A percentile compares a stretch with the other conserved stretches of the same genome.
Evolutionary conservation across 2,113 vertebrate species (phyloP).

Genomic region (Eptatretus burgeri): DNA sequence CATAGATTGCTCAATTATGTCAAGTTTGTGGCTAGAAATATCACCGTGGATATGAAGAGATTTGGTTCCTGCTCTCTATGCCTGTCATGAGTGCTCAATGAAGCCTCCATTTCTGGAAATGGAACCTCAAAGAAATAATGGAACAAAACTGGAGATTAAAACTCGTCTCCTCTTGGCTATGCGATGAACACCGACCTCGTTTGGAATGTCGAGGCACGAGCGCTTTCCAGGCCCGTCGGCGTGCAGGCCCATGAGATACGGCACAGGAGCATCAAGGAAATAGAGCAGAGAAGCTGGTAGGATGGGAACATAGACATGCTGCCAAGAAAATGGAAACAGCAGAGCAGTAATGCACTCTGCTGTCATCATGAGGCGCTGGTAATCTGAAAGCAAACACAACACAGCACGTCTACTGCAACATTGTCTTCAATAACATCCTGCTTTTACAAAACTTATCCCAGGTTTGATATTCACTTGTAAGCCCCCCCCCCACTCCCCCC

Average conservation of each 20-base stretch:
- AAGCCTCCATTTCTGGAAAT: constrained; percentile 10
- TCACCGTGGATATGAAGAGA: no score
- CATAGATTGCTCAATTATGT: no score
- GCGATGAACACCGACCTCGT: constrained; percentile 35
- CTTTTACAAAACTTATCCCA: no score
- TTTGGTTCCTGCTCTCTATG: no score
- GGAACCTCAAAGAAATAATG: background rate
- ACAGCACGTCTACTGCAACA: no score
- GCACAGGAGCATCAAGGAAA: constrained; percentile 79
- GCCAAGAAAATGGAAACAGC: constrained; percentile 91
- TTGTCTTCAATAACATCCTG: no score
- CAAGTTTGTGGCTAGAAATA: no score
- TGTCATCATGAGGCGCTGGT: constrained; percentile 73
- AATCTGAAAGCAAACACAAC: constrained; percentile 24
- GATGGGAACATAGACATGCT: constrained; percentile 83
- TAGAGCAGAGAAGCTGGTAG: constrained; percentile 61
- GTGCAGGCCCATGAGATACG: constrained; percentile 80
- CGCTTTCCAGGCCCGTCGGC: constrained; percentile 58
- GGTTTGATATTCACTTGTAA: no score
- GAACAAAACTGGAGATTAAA: background rate
- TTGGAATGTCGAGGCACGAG: constrained; percentile 66
- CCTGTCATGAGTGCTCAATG: constrained; percentile 9
- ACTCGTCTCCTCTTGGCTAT: background rate
- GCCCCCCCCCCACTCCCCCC: no score
- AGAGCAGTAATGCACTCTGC: constrained; percentile 58